Evolutionary conservation across 2,797 vertebrate genomes (phyloP), one percentile per base, ranked within the genome.

Genomic region (Melanotaenia maccullochi): DNA sequence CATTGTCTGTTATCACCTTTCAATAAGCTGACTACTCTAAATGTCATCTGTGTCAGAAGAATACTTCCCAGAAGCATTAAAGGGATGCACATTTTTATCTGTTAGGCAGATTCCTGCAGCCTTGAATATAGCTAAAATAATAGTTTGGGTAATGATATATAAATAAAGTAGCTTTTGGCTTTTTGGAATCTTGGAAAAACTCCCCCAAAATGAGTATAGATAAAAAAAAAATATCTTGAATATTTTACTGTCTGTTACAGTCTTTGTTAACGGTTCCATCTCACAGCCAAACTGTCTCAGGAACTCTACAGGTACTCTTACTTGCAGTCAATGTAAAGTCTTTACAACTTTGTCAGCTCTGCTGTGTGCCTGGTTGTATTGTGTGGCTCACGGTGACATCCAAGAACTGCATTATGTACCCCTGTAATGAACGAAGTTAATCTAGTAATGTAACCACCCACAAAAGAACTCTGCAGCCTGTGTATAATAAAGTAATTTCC

Each of bases 231-330:
- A 58, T 16, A 38, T 55, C 56, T 20, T 40, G 51, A 55, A 1
- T 11, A 73, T 9, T 13, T 3, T 51, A 24, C 4, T 5, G 9
- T 16, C 32, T 28, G 3, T 28, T n/a, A n/a, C 5, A 14, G 44
- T 68, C 38, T 28, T 61, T 71, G 42, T n/a, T 35, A 40, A 14
- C 49, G n/a, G 40, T 76, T 71, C 32, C 8, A 9, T 80, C 12
- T 75, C 49, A 20, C 63, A 81, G 71, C 66, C 67, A 64, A 49
- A 74, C 68, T 52, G 79, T 87, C 90, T 90, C 90, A 90, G 87
- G 87, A 89, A 75, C 62, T 83, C 75, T 68, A 74, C 69, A 71
- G 62, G 68, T 68, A 57, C 63, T 75, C 71, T 49, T 80, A 75
- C 71, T 72, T 66, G 35, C 54, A 25, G 68, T 62, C 32, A 30